phyloP scores from a whole-genome alignment of 2,113 vertebrate species.

The Neotoma lepida region DNA sequence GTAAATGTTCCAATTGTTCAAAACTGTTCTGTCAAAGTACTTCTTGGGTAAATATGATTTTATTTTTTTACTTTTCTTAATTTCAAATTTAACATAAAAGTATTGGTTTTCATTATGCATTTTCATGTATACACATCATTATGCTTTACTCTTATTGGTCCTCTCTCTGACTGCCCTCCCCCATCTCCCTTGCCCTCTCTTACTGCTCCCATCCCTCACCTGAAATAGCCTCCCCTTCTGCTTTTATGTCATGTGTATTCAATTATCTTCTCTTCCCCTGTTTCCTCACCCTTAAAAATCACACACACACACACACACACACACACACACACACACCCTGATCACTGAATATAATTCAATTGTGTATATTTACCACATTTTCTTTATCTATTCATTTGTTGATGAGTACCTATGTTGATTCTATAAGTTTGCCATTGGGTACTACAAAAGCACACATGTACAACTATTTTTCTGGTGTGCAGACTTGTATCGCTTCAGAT shows the following conservation, averaged over 20 bases:
- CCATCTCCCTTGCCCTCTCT: no score
- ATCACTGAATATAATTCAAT: neutral
- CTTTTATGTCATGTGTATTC: neutral
- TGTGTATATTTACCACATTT: neutral
- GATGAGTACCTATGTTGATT: neutral
- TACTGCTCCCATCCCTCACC: neutral
- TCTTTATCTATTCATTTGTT: neutral
- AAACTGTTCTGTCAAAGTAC: neutral
- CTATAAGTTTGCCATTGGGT: no score
- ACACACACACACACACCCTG: neutral
- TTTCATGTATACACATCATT: neutral
- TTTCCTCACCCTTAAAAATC: neutral
- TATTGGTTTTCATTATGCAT: neutral
- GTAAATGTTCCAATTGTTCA: neutral
- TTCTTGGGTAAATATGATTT: neutral
- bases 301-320: neutral
- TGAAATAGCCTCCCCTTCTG: no score
- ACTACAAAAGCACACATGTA: neutral
- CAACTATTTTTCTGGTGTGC: neutral
- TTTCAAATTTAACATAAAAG: neutral
- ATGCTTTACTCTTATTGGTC: no score
- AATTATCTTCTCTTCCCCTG: no score
- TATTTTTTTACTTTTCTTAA: neutral
- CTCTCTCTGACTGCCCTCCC: neutral
- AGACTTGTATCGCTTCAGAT: neutral